Evolutionary conservation across 2,797 vertebrate genomes (phyloP).

Genomic region (Enteromius paludinosus): DNA sequence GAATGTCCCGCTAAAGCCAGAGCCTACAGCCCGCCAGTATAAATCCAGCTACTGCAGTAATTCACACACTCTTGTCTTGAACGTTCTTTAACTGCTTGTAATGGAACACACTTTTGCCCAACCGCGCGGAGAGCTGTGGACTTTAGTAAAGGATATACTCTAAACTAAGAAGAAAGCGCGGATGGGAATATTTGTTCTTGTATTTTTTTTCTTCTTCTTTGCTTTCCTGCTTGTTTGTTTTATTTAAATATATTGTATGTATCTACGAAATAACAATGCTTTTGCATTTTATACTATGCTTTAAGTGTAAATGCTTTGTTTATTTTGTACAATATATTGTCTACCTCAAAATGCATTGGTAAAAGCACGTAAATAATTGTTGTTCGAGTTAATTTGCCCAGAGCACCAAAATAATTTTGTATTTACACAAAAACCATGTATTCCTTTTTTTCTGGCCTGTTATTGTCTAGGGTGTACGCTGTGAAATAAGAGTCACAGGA

Average conservation of each 20-base stretch:
- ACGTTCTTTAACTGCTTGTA: slow-evolving; percentile 9
- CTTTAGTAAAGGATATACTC: slow-evolving; percentile 1
- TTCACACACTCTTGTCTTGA: slow-evolving; percentile 23
- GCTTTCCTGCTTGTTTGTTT: background rate
- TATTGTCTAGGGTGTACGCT: background rate
- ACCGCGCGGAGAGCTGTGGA: slow-evolving; percentile 3
- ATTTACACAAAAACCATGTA: background rate
- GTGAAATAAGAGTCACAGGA: background rate
- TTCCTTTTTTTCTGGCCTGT: background rate
- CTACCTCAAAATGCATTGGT: background rate
- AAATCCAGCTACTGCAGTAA: slow-evolving; percentile 65
- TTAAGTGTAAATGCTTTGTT: background rate
- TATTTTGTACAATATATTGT: background rate
- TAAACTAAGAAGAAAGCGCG: slow-evolving; percentile 58
- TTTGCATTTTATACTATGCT: background rate
- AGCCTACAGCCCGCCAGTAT: slow-evolving; percentile 77
- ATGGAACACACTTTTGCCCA: slow-evolving; percentile 1
- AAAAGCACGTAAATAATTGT: background rate
- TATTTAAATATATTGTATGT: background rate
- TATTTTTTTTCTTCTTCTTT: background rate
- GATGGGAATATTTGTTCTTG: background rate
- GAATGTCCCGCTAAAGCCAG: slow-evolving; percentile 82
- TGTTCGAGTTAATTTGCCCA: background rate
- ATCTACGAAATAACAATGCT: background rate
- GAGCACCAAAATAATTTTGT: background rate